These are phyloP conservation scores for Lacanobia oleracea DNA, from an alignment of 2,888 invertebrate species.

Conservation along the genomic window DNA sequence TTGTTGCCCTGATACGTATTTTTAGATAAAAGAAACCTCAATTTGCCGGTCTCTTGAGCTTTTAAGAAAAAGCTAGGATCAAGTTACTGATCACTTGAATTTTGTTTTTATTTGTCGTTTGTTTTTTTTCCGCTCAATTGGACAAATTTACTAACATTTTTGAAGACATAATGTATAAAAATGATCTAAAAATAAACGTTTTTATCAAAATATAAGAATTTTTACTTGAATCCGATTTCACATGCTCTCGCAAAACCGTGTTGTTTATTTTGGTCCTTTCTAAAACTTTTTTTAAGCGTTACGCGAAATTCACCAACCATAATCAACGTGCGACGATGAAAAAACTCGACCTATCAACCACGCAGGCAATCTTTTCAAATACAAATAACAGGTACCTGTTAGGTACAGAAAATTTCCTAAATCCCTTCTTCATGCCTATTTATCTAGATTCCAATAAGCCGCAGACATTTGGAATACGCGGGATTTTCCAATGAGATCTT, in stretches of 20 bases:
- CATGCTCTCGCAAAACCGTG: no score
- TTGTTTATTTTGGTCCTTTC: no score
- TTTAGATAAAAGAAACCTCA: slow-evolving; percentile 37
- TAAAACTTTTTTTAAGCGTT: neutral
- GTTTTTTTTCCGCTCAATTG: neutral
- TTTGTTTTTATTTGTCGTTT: neutral
- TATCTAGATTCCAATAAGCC: slow-evolving; percentile 47
- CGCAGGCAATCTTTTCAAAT: neutral
- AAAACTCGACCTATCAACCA: neutral
- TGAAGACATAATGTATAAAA: no score
- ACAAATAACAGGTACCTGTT: slow-evolving; percentile 12
- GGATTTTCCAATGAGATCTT: slow-evolving; percentile 37
- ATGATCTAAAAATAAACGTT: no score
- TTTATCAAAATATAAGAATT: no score
- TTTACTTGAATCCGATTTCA: no score
- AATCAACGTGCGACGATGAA: neutral
- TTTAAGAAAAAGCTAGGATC: slow-evolving; percentile 5
- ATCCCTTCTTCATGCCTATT: slow-evolving; percentile 28
- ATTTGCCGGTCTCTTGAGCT: slow-evolving; percentile 34
- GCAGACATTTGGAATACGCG: slow-evolving; percentile 23
- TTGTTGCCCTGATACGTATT: slow-evolving; percentile 38
- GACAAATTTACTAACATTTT: no score
- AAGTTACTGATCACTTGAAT: neutral
- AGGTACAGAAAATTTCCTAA: neutral
- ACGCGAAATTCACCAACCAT: neutral